Evolutionary conservation across 2,888 invertebrate genomes (phyloP).

Genomic region (Cephus pulcher): DNA sequence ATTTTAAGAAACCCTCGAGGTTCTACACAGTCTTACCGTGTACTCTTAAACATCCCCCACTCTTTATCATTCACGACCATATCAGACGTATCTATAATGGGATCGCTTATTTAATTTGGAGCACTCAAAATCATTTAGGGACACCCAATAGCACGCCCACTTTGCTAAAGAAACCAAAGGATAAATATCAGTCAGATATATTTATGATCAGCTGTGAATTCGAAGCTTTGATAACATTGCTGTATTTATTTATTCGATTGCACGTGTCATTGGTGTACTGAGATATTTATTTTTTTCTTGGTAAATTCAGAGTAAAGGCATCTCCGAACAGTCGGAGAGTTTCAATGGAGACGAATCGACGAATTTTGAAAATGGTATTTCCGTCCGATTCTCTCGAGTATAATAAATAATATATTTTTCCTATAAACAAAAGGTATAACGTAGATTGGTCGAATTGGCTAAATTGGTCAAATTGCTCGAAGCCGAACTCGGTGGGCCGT

Average conservation of each 20-base stretch:
- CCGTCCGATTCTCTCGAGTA: no score
- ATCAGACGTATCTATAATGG: conserved; percentile 22
- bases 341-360: no score
- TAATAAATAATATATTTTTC: no score
- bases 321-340: no score
- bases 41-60: background rate
- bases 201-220: conserved; percentile 40
- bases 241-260: background rate
- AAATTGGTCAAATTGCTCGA: no score
- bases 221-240: background rate
- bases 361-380: no score
- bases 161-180: conserved; percentile 9
- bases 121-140: conserved; percentile 24
- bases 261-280: no score
- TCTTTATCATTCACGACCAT: no score
- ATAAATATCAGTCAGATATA: conserved; percentile 34
- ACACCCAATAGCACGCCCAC: conserved; percentile 23
- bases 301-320: accelerated
- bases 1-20: conserved; percentile 33
- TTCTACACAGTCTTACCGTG: background rate
- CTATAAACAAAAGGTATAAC: no score
- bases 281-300: no score
- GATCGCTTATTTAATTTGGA: conserved; percentile 28
- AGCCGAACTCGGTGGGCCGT: background rate
- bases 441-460: no score